These are phyloP conservation scores for Stigmatopora nigra DNA, from an alignment of 2,113 vertebrate genomes.

Conservation along the genomic window DNA sequence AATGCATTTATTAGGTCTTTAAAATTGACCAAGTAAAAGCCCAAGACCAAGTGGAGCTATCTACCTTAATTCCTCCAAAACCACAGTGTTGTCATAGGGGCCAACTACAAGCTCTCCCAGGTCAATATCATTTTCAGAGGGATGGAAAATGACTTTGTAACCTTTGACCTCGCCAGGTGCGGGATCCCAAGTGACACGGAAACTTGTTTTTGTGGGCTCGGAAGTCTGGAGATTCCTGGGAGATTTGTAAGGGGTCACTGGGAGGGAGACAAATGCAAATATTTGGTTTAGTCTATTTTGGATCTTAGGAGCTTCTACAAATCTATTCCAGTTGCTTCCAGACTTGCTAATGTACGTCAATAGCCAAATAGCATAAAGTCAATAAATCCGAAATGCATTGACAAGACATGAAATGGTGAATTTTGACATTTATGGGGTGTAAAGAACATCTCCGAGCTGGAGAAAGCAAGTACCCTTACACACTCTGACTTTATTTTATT, in stretches of 20 bases:
- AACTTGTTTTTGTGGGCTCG: slow-evolving; percentile 88
- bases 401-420: background rate
- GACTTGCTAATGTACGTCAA: background rate
- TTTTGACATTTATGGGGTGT: background rate
- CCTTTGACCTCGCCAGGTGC: slow-evolving; percentile 87
- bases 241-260: slow-evolving; percentile 86
- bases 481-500: no score
- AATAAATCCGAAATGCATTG: background rate
- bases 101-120: slow-evolving; percentile 84
- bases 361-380: background rate
- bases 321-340: background rate
- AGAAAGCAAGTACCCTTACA: no score
- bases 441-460: no score
- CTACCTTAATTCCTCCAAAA: slow-evolving; percentile 97
- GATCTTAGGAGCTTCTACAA: background rate
- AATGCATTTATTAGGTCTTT: no score
- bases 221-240: slow-evolving; percentile 93
- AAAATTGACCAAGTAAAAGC: background rate
- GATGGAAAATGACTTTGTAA: slow-evolving; percentile 92
- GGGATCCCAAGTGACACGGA: slow-evolving; percentile 92
- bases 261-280: slow-evolving; percentile 24
- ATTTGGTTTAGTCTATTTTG: background rate
- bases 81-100: slow-evolving; percentile 93
- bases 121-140: slow-evolving; percentile 72
- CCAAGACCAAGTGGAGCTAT: slow-evolving; percentile 55